phyloP scores from a whole-genome alignment of 2,113 vertebrate species.

The Lepus timidus region DNA sequence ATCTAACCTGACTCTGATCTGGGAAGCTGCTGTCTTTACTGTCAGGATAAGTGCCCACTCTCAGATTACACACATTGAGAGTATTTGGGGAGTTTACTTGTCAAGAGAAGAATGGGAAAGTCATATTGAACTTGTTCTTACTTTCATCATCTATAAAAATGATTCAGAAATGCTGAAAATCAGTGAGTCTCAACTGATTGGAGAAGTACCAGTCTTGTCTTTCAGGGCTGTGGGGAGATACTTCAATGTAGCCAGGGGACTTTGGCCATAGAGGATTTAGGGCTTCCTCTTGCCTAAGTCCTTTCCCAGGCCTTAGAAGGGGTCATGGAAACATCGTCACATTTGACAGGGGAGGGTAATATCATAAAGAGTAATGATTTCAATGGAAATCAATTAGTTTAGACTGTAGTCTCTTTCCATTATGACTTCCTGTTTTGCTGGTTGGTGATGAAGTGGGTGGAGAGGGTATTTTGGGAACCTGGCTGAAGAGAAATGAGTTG shows the following conservation, averaged over 20 bases:
- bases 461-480: neutral
- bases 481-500: slow-evolving; percentile 26
- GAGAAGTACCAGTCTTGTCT: neutral
- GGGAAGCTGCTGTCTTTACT: too few relatives aligned
- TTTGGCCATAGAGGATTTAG: neutral
- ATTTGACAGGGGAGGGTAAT: neutral
- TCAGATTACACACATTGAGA: neutral
- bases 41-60: too few relatives aligned
- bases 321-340: neutral
- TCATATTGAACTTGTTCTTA: neutral
- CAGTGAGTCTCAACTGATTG: neutral
- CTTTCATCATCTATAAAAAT: neutral
- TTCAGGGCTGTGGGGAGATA: neutral
- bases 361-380: neutral
- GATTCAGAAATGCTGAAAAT: slow-evolving; percentile 46
- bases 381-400: neutral
- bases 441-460: neutral
- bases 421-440: neutral
- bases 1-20: too few relatives aligned
- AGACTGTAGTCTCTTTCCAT: neutral
- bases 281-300: neutral
- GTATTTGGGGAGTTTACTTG: neutral
- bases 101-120: slow-evolving; percentile 17
- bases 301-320: neutral
- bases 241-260: neutral